Evolutionary conservation across 2,113 vertebrate genomes (phyloP).

Genomic region (Psettodes erumei): DNA sequence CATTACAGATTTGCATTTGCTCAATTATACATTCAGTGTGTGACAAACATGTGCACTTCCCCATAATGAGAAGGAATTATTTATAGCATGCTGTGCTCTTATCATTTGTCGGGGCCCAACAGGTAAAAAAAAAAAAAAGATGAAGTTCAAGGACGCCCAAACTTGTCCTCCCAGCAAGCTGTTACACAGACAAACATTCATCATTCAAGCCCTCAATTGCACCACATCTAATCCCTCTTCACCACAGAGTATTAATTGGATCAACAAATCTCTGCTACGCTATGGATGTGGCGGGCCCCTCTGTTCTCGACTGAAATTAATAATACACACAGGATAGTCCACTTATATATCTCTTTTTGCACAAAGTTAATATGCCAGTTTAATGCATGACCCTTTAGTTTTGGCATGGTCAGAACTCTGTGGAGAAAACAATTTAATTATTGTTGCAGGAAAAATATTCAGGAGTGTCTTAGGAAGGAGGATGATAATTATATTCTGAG

Average conservation of each 20-base stretch:
- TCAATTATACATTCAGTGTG: constrained; percentile 79
- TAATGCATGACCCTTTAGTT: constrained; percentile 37
- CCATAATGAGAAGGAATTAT: constrained; percentile 81
- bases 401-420: constrained; percentile 33
- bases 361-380: constrained; percentile 35
- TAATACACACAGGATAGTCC: constrained; percentile 34
- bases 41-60: constrained; percentile 77
- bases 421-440: constrained; percentile 52
- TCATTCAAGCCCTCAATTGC: constrained; percentile 68
- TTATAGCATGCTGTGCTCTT: constrained; percentile 77
- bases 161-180: constrained; percentile 74
- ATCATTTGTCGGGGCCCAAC: constrained; percentile 73
- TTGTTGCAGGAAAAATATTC: constrained; percentile 39
- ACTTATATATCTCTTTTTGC: constrained; percentile 16
- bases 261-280: constrained; percentile 53
- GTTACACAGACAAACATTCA: constrained; percentile 72
- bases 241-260: constrained; percentile 51
- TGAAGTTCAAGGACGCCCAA: constrained; percentile 74
- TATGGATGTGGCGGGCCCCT: constrained; percentile 17
- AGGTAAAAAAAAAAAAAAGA: constrained; percentile 76
- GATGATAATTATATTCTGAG: constrained; percentile 60
- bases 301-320: constrained; percentile 48
- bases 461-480: constrained; percentile 47
- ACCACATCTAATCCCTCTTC: constrained; percentile 47
- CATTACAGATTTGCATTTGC: constrained; percentile 65